These are phyloP conservation scores for Oryctolagus cuniculus DNA, from an alignment of 2,113 vertebrate species.

Conservation along the genomic window mOryCun1.1 NC_091436.1:111241001-111241500, in stretches of 20 bases:
- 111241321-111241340: background rate
- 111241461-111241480: constrained; percentile 23
- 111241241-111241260: background rate
- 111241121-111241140: background rate
- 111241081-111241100: background rate
- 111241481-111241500: background rate
- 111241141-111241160: background rate
- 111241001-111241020: background rate
- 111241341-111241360: background rate
- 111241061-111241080: background rate
- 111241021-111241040: background rate
- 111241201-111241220: background rate
- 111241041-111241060: background rate
- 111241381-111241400: background rate
- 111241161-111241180: rapidly evolving
- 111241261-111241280: background rate
- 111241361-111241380: background rate
- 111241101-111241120: no score
- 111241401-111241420: background rate
- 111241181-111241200: background rate
- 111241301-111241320: background rate
- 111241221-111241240: background rate
- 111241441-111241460: constrained; percentile 21
- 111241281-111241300: background rate
- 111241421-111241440: background rate